These are phyloP conservation scores for Pantherophis vulpinus DNA, from an alignment of 2,797 vertebrate species.

Conservation along the genomic window DNA sequence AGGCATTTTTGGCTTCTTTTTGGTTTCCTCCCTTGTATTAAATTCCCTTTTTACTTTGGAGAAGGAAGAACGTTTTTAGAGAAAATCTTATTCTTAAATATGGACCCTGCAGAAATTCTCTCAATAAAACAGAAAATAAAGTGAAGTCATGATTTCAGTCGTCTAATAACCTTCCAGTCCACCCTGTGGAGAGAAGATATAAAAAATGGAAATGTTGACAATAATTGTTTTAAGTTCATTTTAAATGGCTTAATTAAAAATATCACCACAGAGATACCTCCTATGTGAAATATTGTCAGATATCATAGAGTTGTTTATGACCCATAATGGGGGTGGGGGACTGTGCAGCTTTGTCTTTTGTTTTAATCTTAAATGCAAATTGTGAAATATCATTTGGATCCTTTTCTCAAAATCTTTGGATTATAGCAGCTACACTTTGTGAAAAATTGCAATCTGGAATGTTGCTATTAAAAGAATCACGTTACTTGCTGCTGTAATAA, in stretches of 20 bases:
- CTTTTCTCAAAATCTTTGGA: not conserved
- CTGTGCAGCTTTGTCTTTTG: not conserved
- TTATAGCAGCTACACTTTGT: not conserved
- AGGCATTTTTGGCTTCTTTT: not conserved
- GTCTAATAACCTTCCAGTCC: not conserved
- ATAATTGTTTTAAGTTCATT: not conserved
- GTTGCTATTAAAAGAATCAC: slow-evolving; percentile 18
- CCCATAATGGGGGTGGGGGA: not conserved
- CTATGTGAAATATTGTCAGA: not conserved
- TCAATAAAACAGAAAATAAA: not conserved
- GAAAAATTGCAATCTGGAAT: not conserved
- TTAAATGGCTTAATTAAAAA: slow-evolving; percentile 6
- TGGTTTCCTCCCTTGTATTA: not conserved
- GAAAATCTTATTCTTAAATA: slow-evolving; percentile 30
- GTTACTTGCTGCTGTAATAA: slow-evolving; percentile 3
- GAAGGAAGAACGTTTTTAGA: slow-evolving; percentile 11
- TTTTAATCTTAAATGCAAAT: not conserved
- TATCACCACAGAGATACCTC: not conserved
- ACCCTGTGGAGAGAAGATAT: not conserved
- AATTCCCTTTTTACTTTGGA: slow-evolving; percentile 11
- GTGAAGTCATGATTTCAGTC: slow-evolving; percentile 3
- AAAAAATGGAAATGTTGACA: not conserved
- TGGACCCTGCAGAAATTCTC: not conserved
- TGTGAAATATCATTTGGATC: slow-evolving; percentile 15
- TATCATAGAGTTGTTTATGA: not conserved